Percentiles rank a stretch among this genome's conserved stretches.
phyloP scores from a whole-genome alignment of 2,888 invertebrate species.

The Ophonus ardosiacus region DNA sequence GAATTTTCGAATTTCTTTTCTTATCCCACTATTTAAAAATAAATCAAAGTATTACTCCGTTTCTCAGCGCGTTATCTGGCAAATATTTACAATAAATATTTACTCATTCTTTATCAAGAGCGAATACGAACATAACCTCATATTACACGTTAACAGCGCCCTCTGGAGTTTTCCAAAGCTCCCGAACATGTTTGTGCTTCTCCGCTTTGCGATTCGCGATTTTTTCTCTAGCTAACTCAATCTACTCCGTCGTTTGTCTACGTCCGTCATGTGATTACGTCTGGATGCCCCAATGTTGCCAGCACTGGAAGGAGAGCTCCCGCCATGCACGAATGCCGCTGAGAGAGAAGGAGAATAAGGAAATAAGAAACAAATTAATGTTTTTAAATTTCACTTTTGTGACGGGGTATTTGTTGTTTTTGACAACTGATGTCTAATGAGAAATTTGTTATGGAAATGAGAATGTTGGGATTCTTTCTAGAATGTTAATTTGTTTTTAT shows the following conservation, averaged over 20 bases:
- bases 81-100: slow-evolving; percentile 41
- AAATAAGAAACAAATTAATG: slow-evolving; percentile 36
- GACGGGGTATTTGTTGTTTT: slow-evolving; percentile 26
- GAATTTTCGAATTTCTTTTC: too few species aligned
- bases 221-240: slow-evolving; percentile 58
- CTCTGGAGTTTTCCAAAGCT: slow-evolving; percentile 6
- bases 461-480: background rate
- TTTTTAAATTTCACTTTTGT: slow-evolving; percentile 16
- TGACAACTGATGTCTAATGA: slow-evolving; percentile 26
- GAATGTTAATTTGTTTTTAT: background rate
- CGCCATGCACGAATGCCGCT: slow-evolving; percentile 2
- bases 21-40: background rate
- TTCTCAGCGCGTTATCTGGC: background rate
- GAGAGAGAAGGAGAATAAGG: background rate
- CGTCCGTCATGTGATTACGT: slow-evolving; percentile 61
- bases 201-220: slow-evolving; percentile 15
- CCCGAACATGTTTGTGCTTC: slow-evolving; percentile 1
- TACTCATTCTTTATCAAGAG: slow-evolving; percentile 25
- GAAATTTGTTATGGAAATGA: slow-evolving; percentile 2
- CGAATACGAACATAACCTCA: slow-evolving; percentile 14
- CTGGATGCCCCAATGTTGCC: slow-evolving; percentile 29
- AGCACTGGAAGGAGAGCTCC: background rate
- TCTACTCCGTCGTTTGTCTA: slow-evolving; percentile 61
- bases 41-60: background rate
- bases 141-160: slow-evolving; percentile 28